A percentile compares a stretch with the other conserved stretches of the same genome.
phyloP scores from a whole-genome alignment of 2,888 invertebrate genomes.

The Epinotia bilunana region DNA sequence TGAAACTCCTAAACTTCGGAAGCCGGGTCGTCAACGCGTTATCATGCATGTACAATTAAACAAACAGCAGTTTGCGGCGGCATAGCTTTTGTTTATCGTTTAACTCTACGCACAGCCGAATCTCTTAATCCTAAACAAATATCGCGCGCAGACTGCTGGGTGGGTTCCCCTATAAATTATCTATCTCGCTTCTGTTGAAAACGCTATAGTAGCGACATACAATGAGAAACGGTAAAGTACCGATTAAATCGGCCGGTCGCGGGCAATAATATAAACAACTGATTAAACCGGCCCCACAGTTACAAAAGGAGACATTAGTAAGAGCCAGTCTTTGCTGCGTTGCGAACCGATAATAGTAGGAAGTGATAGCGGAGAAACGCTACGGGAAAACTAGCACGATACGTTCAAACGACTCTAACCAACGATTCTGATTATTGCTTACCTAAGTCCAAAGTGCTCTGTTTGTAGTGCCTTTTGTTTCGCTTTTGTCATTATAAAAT shows the following conservation, averaged over 20 bases:
- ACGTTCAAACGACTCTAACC: conserved; percentile 60
- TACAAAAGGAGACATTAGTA: conserved; percentile 83
- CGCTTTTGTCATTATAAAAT: conserved; percentile 52
- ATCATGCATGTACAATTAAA: conserved; percentile 79
- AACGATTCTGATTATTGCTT: conserved; percentile 60
- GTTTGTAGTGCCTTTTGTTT: conserved; percentile 54
- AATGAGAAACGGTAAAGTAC: conserved; percentile 79
- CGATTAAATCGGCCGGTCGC: conserved; percentile 78
- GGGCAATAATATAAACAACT: conserved; percentile 82
- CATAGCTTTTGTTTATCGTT: conserved; percentile 78
- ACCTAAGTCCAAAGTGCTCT: conserved; percentile 51
- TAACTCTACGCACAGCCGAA: conserved; percentile 71
- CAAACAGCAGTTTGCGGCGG: conserved; percentile 78
- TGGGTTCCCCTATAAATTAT: conserved; percentile 64
- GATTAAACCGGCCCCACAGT: conserved; percentile 77
- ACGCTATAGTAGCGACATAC: conserved; percentile 65
- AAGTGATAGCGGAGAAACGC: conserved; percentile 71
- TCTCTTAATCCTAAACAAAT: conserved; percentile 83
- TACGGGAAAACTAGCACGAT: conserved; percentile 66
- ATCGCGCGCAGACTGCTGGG: conserved; percentile 57
- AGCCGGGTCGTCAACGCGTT: conserved; percentile 67
- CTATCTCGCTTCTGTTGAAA: conserved; percentile 59
- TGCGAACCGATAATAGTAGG: conserved; percentile 76
- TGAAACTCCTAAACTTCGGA: conserved; percentile 60
- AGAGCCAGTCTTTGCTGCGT: conserved; percentile 67